Conservation (phyloP, 2,113 vertebrate species). For the Pteropus alecto region DNA sequence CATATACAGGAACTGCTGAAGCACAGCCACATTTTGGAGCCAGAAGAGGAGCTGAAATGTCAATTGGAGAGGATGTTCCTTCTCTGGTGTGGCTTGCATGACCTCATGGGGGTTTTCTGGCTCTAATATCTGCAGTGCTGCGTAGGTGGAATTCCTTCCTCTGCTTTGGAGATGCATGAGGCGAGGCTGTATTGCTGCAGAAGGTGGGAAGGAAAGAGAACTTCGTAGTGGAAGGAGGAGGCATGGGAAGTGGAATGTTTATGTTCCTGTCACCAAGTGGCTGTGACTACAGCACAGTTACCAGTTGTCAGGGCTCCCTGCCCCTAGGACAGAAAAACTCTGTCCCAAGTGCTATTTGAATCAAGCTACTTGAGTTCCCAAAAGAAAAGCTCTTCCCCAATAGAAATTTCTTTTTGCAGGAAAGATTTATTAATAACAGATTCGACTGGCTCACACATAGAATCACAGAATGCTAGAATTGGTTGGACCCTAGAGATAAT, state of each 20-base stretch:
- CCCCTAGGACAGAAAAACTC: neutral
- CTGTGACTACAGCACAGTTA: neutral
- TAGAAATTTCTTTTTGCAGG: neutral
- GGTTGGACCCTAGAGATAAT: neutral
- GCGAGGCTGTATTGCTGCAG: neutral
- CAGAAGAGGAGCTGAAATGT: conserved; percentile 42
- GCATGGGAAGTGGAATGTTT: neutral
- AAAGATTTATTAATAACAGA: neutral
- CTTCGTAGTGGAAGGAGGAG: conserved; percentile 19
- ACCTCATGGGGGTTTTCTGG: conserved; percentile 29
- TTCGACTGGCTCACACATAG: neutral
- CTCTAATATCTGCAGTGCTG: neutral
- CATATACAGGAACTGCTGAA: conserved; percentile 10
- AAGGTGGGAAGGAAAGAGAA: neutral
- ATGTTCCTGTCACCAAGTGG: neutral
- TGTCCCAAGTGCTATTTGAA: neutral
- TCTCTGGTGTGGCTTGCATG: conserved; percentile 15
- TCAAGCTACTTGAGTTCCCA: neutral
- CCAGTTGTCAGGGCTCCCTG: neutral
- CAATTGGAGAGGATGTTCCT: neutral
- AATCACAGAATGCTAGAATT: neutral
- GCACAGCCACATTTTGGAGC: neutral
- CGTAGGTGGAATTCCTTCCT: conserved; percentile 51
- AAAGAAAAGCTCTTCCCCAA: neutral
- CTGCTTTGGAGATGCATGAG: neutral